Evolutionary conservation across 2,113 vertebrate genomes (phyloP).

Genomic region (Myotis brandtii): DNA sequence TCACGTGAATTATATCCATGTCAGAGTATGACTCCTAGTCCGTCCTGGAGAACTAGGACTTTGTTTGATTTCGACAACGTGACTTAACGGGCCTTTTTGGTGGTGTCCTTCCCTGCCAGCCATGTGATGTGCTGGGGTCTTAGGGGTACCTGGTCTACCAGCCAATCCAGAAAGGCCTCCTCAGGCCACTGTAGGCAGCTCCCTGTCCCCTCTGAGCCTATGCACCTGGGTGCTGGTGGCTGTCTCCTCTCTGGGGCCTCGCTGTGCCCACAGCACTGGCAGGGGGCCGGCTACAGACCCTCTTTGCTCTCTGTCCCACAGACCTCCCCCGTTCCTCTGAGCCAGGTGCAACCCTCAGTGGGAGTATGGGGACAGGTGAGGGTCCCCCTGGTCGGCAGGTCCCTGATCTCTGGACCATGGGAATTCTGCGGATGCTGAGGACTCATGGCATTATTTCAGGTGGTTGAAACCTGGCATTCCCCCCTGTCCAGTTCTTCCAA

Average conservation of each 20-base stretch:
- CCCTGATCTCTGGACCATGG: neutral
- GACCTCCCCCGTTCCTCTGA: neutral
- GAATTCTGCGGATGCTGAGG: neutral
- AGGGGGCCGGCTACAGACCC: neutral
- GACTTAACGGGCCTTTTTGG: neutral
- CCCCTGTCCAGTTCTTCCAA: neutral
- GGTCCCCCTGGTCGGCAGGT: no score
- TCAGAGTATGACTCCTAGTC: neutral
- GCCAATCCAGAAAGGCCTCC: neutral
- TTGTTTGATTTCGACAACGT: neutral
- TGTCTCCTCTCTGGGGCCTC: neutral
- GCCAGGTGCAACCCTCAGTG: neutral
- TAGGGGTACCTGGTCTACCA: neutral
- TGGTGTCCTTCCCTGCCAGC: neutral
- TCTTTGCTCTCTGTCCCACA: neutral
- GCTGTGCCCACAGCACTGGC: accelerated
- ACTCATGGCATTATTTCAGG: neutral
- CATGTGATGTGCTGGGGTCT: neutral
- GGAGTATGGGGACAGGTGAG: neutral
- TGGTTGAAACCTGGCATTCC: neutral
- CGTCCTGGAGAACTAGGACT: neutral
- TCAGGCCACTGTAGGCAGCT: neutral
- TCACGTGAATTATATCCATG: neutral
- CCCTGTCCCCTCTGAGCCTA: neutral
- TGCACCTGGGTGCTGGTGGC: neutral